These are phyloP conservation scores for Sternarchorhynchus goeldii DNA, from an alignment of 2,797 vertebrate species.

Conservation along the genomic window DNA sequence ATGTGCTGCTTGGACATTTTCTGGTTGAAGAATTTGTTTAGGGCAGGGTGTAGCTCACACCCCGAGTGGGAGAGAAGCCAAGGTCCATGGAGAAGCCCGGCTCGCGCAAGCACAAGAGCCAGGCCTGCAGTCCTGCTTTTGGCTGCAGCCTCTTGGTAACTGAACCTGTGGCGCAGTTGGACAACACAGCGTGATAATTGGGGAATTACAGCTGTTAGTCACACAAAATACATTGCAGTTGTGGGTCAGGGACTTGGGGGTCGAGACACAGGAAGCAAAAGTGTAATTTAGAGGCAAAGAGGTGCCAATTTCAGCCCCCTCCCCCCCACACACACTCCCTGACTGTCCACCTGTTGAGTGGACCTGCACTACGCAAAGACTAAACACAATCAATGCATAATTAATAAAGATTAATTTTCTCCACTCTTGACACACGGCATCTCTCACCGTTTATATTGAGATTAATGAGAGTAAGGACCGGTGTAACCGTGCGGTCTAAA, in stretches of 20 bases:
- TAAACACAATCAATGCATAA: constrained; percentile 68
- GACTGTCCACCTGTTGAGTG: constrained; percentile 67
- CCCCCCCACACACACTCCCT: constrained; percentile 7
- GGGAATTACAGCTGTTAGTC: constrained; percentile 84
- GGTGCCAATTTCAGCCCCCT: constrained; percentile 59
- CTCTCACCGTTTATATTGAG: constrained; percentile 58
- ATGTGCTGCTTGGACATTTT: not conserved
- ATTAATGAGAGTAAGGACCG: constrained; percentile 56
- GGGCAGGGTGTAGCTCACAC: not conserved
- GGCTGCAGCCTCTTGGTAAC: constrained; percentile 67
- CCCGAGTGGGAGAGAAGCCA: too few relatives aligned
- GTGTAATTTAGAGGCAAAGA: constrained; percentile 76
- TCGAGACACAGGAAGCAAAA: constrained; percentile 81
- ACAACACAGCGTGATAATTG: constrained; percentile 77
- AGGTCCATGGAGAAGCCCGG: constrained; percentile 9
- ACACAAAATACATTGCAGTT: constrained; percentile 77
- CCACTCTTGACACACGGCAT: constrained; percentile 31
- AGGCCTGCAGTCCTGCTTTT: constrained; percentile 44
- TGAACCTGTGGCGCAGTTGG: constrained; percentile 75
- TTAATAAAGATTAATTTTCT: constrained; percentile 60
- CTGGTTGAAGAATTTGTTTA: not conserved
- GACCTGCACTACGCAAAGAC: constrained; percentile 59
- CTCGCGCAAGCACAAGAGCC: constrained; percentile 35
- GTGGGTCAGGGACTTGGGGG: constrained; percentile 77
- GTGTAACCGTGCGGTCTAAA: constrained; percentile 17